Evolutionary conservation across 2,797 vertebrate genomes (phyloP).

Genomic region (Muscicapa striata): DNA sequence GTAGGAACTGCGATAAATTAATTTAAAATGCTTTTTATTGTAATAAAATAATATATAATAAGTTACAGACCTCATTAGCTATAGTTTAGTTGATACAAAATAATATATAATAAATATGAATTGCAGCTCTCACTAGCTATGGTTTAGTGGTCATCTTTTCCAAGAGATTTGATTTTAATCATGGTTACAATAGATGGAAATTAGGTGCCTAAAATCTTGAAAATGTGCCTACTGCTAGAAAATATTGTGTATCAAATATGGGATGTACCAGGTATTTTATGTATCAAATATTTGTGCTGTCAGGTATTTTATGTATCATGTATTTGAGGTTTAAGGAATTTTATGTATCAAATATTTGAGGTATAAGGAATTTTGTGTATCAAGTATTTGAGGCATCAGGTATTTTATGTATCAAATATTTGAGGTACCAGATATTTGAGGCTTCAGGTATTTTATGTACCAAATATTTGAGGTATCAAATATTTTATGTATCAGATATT

Average conservation of each 20-base stretch:
- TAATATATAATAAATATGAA: neutral
- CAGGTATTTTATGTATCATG: neutral
- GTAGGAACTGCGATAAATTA: neutral
- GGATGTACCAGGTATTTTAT: neutral
- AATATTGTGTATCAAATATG: neutral
- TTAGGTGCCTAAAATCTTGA: neutral
- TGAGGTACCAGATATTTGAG: neutral
- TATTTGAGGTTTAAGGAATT: neutral
- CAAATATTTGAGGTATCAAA: neutral
- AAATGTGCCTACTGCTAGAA: neutral
- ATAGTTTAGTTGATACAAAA: neutral
- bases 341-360: neutral
- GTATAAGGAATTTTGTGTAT: neutral
- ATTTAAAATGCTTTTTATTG: neutral
- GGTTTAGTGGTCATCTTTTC: neutral
- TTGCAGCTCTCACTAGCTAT: neutral
- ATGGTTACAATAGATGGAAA: neutral
- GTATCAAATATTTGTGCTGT: neutral
- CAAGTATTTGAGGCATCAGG: neutral
- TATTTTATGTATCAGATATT: neutral
- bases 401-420: neutral
- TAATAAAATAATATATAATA: neutral
- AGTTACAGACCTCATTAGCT: neutral
- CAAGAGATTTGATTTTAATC: neutral
- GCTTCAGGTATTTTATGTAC: neutral